These are phyloP conservation scores for Sisyra nigra DNA, from an alignment of 2,888 invertebrate species.

Conservation along the genomic window DNA sequence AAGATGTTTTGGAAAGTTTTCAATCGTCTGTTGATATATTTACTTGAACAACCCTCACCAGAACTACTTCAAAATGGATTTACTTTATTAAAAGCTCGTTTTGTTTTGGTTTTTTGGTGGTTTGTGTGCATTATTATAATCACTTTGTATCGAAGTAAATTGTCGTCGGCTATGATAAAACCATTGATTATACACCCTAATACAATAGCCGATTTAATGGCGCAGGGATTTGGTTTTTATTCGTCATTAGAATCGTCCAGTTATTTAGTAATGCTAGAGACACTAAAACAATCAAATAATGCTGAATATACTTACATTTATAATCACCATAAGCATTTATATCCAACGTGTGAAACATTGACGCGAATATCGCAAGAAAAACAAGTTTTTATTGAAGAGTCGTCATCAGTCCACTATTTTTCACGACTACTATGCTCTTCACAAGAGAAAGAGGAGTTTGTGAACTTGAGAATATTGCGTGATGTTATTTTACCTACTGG, in stretches of 20 bases:
- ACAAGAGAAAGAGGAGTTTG: neutral
- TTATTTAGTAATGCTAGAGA: no score
- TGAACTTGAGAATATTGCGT: neutral
- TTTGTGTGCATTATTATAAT: neutral
- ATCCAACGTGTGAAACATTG: neutral
- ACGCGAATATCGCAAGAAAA: neutral
- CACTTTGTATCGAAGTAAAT: neutral
- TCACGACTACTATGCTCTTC: neutral
- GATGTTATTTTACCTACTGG: constrained; percentile 5
- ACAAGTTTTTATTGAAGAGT: neutral
- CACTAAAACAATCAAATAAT: no score
- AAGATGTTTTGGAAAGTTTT: neutral
- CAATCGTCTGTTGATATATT: neutral
- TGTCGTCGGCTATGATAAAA: neutral
- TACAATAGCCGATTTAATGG: neutral
- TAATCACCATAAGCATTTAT: neutral
- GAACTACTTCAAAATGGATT: neutral
- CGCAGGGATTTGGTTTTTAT: neutral
- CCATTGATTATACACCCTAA: neutral
- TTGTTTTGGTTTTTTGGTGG: neutral
- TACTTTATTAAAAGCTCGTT: neutral
- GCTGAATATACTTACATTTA: no score
- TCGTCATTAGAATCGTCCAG: no score
- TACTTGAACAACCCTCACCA: neutral
- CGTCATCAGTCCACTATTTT: neutral